Base-by-base conservation (phyloP, 1,140 invertebrate species). In the Sycophaga agraensis region DNA sequence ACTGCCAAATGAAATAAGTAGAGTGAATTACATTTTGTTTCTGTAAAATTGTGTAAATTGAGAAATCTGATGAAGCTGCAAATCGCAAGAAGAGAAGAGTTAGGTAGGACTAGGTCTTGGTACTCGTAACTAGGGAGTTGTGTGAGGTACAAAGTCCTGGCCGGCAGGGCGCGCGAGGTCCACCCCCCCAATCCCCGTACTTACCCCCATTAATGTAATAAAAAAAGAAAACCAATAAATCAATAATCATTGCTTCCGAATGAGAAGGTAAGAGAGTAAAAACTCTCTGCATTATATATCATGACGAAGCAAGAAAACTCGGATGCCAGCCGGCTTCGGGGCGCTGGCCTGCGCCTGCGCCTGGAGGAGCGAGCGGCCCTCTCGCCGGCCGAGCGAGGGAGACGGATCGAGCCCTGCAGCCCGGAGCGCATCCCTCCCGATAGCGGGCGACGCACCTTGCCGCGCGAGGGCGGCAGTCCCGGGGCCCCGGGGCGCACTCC, bases 111-210 rank as follows among this genome's bases (percentile, higher is more conserved):
- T 81, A 81, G 79, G 79, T 78, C 61, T 80, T 78, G 79, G 79
- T 81, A 80, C 79, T 81, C 79, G 79, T 81, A 81, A 81, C 77
- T 81, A 81, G 79, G 79, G 79, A 81, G 79, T 81, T 81, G 79
- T 81, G 79, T 79, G 79, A 81, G 79, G 79, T 81, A 81, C 76
- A 79, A 63, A 76, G 77, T 81, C 78, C 78, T 81, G 79, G 72
- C 76, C 78, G 79, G 77, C 78, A 79, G 78, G 78, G 78, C 78
- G 76, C 78, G 76, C 76, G 78, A 78, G 72, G 66, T 79, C 74
- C 77, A 75, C 72, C 78, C 71, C 73, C 78, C 78, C 74, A 74
- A 77, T 71, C 73, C 78, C 78, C 79, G 78, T 81, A 80, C 77
- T 80, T 77, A 69, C 71, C 73, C 70, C 65, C 70, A n/a, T n/a